Percentiles rank a stretch among this genome's conserved stretches.
These are phyloP conservation scores for Agonopterix alstromeriana DNA, from an alignment of 2,888 invertebrate genomes.

Conservation along the genomic window DNA sequence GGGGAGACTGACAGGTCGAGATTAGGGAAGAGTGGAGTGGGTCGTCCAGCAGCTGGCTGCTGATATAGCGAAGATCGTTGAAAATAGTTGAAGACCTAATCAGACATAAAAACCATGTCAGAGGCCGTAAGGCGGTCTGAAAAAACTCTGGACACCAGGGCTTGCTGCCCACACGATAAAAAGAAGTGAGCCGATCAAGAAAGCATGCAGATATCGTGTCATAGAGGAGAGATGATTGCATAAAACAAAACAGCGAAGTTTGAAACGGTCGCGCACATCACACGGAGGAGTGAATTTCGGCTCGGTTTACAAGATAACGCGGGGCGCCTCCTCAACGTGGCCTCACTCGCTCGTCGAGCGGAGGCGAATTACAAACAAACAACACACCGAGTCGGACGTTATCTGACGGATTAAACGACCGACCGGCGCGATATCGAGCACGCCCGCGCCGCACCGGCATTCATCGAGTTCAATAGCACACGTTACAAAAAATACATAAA, in stretches of 20 bases:
- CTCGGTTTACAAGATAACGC: conserved; percentile 55
- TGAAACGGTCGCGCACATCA: conserved; percentile 42
- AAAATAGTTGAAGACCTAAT: too few species aligned
- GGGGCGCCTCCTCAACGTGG: conserved; percentile 63
- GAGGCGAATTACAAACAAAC: conserved; percentile 52
- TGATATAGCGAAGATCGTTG: too few species aligned
- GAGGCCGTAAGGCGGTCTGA: too few species aligned
- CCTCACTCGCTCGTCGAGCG: conserved; percentile 36
- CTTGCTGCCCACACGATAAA: too few species aligned
- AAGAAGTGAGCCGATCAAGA: neutral
- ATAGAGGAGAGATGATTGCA: too few species aligned
- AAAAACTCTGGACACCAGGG: too few species aligned
- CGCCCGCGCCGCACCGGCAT: conserved; percentile 9
- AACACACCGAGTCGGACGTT: conserved; percentile 40
- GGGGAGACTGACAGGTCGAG: too few species aligned
- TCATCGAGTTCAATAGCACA: conserved; percentile 42
- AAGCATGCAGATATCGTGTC: conserved; percentile 9
- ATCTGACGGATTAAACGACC: conserved; percentile 40
- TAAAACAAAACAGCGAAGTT: conserved; percentile 23
- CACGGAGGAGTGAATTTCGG: conserved; percentile 54
- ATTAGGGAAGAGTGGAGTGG: too few species aligned
- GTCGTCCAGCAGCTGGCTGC: too few species aligned
- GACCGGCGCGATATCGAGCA: conserved; percentile 31
- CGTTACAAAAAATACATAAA: conserved; percentile 33
- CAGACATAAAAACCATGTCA: too few species aligned